Evolutionary conservation across 2,888 invertebrate genomes (phyloP), one percentile per base, ranked within the genome.

Genomic region (Stomorhina lunata): DNA sequence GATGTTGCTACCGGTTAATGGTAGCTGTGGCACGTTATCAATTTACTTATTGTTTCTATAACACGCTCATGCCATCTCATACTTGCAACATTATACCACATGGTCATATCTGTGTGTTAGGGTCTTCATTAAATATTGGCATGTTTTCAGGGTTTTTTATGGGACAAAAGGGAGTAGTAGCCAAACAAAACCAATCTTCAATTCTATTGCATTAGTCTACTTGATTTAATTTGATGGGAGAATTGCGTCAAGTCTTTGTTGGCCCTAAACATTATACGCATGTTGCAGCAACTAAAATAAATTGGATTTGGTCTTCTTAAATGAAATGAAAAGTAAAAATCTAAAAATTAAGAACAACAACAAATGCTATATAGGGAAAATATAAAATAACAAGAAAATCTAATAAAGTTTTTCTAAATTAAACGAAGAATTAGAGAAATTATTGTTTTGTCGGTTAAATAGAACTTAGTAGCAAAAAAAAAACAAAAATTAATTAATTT

Each of bases 221-320:
- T 88, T 90, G 90, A 90, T 90, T 90, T 90, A 90, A 90, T 90
- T 90, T 89, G 90, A 89, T 89, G 87, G 87, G 90, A 90, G 90
- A 90, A 88, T 88, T 86, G 87, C 86, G 85, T 81, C 84, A 80
- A 83, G 40, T 77, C 61, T 72, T 80, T 80, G 45, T 45, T n/a
- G n/a, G n/a, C n/a, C n/a, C n/a, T 43, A 59, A 71, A 66, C 71
- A 79, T 66, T 79, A 71, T 66, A 79, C 81, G 66, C 79, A 84
- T 72, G 53, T 66, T 81, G 59, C 86, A 86, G 79, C 84, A 80
- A 85, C 84, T 86, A 82, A 84, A 85, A 81, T 45, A 84, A 82
- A 86, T 85, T 85, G 85, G 85, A 85, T 85, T 85, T 79, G 68
- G 69, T 75, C 63, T 73, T 82, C 48, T 75, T 65, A 65, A 82